Percentiles rank a stretch among this genome's conserved stretches.
These are phyloP conservation scores for Antigone vipio DNA, from an alignment of 2,113 vertebrate species.

Conservation along the genomic window DNA sequence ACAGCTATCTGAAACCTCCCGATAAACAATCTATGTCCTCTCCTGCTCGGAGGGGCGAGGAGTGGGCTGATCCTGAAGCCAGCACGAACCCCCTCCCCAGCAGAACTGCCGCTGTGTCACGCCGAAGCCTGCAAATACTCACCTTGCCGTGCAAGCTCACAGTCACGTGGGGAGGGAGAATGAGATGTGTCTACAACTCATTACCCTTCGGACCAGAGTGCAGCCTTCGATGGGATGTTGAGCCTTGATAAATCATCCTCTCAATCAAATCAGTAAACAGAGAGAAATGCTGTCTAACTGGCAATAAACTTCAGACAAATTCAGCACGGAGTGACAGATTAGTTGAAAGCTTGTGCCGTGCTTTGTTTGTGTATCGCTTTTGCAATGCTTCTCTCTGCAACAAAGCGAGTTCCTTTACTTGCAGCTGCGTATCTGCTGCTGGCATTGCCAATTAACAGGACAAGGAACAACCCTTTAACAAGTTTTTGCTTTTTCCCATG, in stretches of 20 bases:
- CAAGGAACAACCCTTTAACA: neutral
- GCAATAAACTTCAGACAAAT: constrained; percentile 28
- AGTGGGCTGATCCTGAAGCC: neutral
- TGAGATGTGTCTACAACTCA: constrained; percentile 30
- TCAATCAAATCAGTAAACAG: constrained; percentile 57
- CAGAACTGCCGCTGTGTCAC: neutral
- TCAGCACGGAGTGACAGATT: constrained; percentile 27
- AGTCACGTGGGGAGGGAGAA: neutral
- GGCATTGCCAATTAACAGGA: neutral
- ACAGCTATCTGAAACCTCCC: neutral
- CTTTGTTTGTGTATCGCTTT: neutral
- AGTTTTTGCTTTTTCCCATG: neutral
- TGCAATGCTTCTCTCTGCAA: neutral
- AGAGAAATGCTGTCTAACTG: constrained; percentile 16
- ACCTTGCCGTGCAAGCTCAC: neutral
- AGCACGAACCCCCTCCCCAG: neutral
- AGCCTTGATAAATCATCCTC: constrained; percentile 24
- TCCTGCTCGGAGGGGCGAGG: neutral
- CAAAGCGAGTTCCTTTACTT: neutral
- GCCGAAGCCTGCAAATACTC: neutral
- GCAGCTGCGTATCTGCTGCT: neutral
- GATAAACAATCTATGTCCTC: neutral
- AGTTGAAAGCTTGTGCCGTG: neutral
- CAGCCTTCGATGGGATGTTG: neutral
- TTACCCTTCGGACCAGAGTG: neutral